phyloP scores from a whole-genome alignment of 2,888 invertebrate genomes.

The Stenodema calcarata region DNA sequence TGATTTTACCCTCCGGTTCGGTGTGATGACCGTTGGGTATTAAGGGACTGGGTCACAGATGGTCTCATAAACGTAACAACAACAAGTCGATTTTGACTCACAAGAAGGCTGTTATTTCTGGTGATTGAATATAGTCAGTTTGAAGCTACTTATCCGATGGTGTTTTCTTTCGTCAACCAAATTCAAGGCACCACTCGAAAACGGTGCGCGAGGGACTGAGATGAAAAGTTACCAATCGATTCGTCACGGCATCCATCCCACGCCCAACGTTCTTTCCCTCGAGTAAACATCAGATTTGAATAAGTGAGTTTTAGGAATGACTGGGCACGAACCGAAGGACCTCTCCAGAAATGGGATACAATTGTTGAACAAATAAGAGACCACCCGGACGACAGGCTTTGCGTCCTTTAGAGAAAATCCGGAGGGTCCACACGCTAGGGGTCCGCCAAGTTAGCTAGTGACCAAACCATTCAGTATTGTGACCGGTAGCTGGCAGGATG shows the following conservation, averaged over 20 bases:
- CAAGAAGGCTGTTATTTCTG: no score
- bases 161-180: background rate
- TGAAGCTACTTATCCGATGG: no score
- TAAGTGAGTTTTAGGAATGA: background rate
- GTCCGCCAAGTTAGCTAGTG: no score
- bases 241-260: background rate
- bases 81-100: no score
- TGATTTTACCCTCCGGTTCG: no score
- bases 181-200: background rate
- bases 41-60: no score
- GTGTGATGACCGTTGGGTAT: no score
- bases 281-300: background rate
- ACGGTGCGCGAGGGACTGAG: background rate
- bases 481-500: no score
- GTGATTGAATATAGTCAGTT: no score
- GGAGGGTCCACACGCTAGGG: background rate
- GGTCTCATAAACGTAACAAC: no score
- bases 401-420: background rate
- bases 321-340: background rate
- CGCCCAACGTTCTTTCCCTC: background rate
- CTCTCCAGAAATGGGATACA: background rate
- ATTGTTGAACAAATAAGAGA: background rate
- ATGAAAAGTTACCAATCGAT: background rate
- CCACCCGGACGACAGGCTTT: background rate
- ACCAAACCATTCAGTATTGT: no score